phyloP scores from a whole-genome alignment of 2,888 invertebrate genomes.

The Acrocyrtus sp. region DNA sequence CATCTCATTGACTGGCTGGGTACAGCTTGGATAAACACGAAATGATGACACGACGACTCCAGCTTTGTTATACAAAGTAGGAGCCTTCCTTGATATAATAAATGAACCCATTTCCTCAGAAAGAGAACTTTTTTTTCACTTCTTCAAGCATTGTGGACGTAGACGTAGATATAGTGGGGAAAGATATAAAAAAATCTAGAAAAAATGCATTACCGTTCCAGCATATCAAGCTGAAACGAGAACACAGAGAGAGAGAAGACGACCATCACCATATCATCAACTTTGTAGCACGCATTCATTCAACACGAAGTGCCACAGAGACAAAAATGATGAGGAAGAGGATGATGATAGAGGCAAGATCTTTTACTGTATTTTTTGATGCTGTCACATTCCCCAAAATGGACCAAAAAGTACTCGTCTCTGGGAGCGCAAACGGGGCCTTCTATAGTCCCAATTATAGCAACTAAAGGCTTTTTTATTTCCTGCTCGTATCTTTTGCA shows the following conservation, averaged over 20 bases:
- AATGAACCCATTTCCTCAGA: too few species aligned
- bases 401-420: slow-evolving; percentile 38
- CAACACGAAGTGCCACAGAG: neutral
- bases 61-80: neutral
- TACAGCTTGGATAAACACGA: neutral
- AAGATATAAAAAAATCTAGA: neutral
- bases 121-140: too few species aligned
- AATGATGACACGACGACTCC: neutral
- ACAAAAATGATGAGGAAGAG: slow-evolving; percentile 29
- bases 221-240: neutral
- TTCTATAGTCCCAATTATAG: slow-evolving; percentile 49
- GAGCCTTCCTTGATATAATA: too few species aligned
- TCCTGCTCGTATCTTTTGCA: slow-evolving; percentile 21
- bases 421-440: neutral
- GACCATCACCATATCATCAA: neutral
- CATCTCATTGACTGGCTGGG: neutral
- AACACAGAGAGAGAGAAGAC: neutral
- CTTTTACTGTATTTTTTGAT: slow-evolving; percentile 32
- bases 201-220: neutral
- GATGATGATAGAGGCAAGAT: slow-evolving; percentile 49
- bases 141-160: too few species aligned
- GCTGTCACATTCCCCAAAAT: slow-evolving; percentile 55
- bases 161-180: too few species aligned
- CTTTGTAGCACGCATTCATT: neutral
- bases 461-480: slow-evolving; percentile 24